These are phyloP conservation scores for Phalacrocorax aristotelis DNA, from an alignment of 2,113 vertebrate species.

Conservation along the genomic window DNA sequence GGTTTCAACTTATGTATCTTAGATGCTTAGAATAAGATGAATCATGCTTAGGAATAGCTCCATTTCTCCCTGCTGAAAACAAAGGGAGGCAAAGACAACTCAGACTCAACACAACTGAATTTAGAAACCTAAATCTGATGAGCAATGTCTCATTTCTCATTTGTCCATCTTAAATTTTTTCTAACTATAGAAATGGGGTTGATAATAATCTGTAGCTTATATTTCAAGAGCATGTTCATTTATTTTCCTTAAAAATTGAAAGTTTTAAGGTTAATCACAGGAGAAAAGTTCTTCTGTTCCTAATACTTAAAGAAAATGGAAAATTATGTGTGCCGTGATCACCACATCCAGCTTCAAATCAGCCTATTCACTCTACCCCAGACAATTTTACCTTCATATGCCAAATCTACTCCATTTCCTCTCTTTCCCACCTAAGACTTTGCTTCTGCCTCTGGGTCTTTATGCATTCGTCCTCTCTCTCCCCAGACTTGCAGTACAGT, in stretches of 20 bases:
- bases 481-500: background rate
- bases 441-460: background rate
- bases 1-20: background rate
- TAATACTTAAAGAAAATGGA: background rate
- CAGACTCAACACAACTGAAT: background rate
- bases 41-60: background rate
- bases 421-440: background rate
- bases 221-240: background rate
- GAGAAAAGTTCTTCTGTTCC: background rate
- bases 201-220: background rate
- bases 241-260: background rate
- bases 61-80: background rate
- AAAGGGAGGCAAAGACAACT: background rate
- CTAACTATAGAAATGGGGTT: background rate
- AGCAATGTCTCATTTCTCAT: background rate
- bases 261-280: background rate
- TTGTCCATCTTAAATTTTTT: background rate
- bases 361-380: accelerated
- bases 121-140: background rate
- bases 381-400: background rate
- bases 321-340: background rate
- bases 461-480: background rate
- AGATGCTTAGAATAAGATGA: background rate
- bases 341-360: background rate
- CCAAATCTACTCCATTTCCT: background rate